Percentiles rank a stretch among this genome's conserved stretches.
Conservation (phyloP, 2,113 vertebrate genomes). For the Pterocles orientalis region DNA sequence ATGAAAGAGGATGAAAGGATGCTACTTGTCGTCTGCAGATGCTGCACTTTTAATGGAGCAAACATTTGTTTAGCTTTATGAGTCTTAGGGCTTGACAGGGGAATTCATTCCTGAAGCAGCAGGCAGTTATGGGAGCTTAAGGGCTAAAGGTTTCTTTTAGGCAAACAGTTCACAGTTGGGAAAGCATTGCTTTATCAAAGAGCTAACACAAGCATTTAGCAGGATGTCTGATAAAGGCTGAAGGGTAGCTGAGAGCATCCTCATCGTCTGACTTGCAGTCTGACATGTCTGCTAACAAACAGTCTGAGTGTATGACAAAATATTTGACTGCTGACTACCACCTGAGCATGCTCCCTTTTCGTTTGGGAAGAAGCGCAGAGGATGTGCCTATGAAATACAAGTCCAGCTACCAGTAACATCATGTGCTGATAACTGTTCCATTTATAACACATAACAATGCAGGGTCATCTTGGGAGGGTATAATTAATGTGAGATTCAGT, state of each 20-base stretch:
- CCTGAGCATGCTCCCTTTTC: neutral
- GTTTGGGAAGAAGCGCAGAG: neutral
- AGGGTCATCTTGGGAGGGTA: neutral
- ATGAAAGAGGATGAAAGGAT: neutral
- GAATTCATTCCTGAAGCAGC: neutral
- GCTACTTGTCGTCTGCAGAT: neutral
- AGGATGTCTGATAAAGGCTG: neutral
- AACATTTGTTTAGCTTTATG: neutral
- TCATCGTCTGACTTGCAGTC: neutral
- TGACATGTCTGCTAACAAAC: neutral
- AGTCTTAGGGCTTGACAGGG: neutral
- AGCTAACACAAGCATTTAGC: neutral
- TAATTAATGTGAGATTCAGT: neutral
- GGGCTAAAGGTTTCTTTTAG: neutral
- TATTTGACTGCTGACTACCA: neutral
- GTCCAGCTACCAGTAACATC: neutral
- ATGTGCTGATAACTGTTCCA: neutral
- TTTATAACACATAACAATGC: neutral
- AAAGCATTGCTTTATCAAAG: neutral
- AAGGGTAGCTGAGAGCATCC: neutral
- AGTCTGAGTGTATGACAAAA: neutral
- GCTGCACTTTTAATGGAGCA: neutral
- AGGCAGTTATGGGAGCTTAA: neutral
- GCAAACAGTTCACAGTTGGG: neutral
- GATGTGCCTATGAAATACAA: neutral